These are phyloP conservation scores for Grammomys surdaster DNA, from an alignment of 2,113 vertebrate genomes.

Conservation along the genomic window DNA sequence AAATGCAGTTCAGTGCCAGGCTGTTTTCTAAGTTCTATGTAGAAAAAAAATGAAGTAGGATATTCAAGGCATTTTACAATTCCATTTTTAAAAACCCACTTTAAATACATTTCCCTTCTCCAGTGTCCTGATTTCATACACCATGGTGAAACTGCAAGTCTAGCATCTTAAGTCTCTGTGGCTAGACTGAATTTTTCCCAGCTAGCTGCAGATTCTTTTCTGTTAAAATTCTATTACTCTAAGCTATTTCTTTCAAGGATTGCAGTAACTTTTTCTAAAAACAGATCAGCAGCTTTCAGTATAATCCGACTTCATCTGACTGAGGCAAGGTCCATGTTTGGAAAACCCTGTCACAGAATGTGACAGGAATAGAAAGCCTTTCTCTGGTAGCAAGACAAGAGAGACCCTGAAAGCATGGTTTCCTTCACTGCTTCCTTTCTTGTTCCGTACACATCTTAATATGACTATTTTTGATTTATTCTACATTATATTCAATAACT, in stretches of 20 bases:
- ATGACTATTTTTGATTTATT: slow-evolving; percentile 70
- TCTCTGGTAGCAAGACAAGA: slow-evolving; percentile 80
- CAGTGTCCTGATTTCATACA: slow-evolving; percentile 76
- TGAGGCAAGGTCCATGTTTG: slow-evolving; percentile 82
- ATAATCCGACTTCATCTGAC: slow-evolving; percentile 85
- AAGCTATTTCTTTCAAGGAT: slow-evolving; percentile 85
- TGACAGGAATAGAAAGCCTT: slow-evolving; percentile 86
- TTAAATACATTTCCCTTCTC: slow-evolving; percentile 65
- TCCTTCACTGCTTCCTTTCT: not conserved
- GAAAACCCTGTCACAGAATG: slow-evolving; percentile 83
- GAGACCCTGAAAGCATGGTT: slow-evolving; percentile 69
- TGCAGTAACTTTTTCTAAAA: slow-evolving; percentile 86
- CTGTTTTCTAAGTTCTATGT: slow-evolving; percentile 53
- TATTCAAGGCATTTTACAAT: slow-evolving; percentile 65
- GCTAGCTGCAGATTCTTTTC: slow-evolving; percentile 83
- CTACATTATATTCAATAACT: slow-evolving; percentile 67
- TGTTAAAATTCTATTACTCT: slow-evolving; percentile 86
- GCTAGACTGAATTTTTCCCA: slow-evolving; percentile 67
- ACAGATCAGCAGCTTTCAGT: slow-evolving; percentile 86
- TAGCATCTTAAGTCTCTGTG: slow-evolving; percentile 69
- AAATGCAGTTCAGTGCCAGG: slow-evolving; percentile 52
- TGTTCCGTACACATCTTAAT: slow-evolving; percentile 72
- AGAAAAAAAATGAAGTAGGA: slow-evolving; percentile 13
- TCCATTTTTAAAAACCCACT: slow-evolving; percentile 65
- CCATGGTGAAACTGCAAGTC: slow-evolving; percentile 79